Conservation (phyloP, 2,797 vertebrate species). For the Acipenser transmontanus region DNA sequence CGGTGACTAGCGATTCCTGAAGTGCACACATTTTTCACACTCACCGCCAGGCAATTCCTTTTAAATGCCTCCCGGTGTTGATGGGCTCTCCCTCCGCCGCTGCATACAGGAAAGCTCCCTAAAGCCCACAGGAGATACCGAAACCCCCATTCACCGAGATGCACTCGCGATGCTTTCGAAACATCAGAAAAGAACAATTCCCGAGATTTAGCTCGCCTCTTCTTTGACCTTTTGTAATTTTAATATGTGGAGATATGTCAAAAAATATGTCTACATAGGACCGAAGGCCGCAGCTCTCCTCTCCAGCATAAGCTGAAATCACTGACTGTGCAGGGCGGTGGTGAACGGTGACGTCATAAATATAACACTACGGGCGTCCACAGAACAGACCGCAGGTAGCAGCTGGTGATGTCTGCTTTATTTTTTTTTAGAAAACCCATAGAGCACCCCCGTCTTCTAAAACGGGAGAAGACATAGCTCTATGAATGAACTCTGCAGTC, state of each 20-base stretch:
- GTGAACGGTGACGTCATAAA: conserved; percentile 60
- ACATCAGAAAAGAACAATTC: neutral
- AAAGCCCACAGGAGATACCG: conserved; percentile 32
- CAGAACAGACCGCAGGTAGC: conserved; percentile 42
- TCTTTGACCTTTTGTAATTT: neutral
- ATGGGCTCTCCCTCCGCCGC: conserved; percentile 21
- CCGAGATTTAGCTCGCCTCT: neutral
- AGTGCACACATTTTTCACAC: conserved; percentile 3
- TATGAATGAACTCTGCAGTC: too few relatives aligned
- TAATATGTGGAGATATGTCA: neutral
- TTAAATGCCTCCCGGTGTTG: conserved; percentile 29
- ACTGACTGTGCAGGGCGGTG: conserved; percentile 51
- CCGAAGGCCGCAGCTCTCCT: conserved; percentile 27
- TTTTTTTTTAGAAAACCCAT: neutral
- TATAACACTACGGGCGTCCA: conserved; percentile 31
- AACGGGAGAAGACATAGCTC: too few relatives aligned
- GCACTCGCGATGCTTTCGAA: neutral
- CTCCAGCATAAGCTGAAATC: conserved; percentile 45
- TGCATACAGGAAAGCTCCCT: conserved; percentile 34
- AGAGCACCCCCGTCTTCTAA: neutral
- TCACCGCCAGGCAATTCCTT: conserved; percentile 15
- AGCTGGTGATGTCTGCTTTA: conserved; percentile 20
- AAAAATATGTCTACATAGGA: neutral
- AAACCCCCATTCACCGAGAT: conserved; percentile 7
- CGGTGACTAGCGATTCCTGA: conserved; percentile 9